Conservation (phyloP, 2,888 invertebrate species). For the Bimastos eiseni region DNA sequence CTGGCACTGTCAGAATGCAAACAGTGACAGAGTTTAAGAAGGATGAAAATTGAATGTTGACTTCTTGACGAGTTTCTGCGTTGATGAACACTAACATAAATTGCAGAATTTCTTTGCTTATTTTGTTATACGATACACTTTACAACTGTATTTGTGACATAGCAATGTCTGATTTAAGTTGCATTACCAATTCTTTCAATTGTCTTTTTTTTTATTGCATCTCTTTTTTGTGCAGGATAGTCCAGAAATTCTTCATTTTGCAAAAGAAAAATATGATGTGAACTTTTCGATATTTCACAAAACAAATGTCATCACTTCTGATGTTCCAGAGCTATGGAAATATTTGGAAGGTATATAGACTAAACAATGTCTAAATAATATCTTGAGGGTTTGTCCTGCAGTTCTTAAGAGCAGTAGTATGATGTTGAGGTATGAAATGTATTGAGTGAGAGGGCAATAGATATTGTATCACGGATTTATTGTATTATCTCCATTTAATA, state of each 20-base stretch:
- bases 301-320: constrained; percentile 59
- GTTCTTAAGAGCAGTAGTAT: neutral
- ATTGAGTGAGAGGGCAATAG: neutral
- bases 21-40: too few relatives aligned
- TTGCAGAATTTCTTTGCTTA: neutral
- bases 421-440: neutral
- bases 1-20: too few relatives aligned
- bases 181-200: too few relatives aligned
- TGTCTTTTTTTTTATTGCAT: neutral
- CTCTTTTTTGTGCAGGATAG: constrained; percentile 51
- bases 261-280: constrained; percentile 56
- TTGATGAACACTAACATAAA: neutral
- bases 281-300: constrained; percentile 66
- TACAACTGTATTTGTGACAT: too few relatives aligned
- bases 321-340: constrained; percentile 33
- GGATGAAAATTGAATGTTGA: neutral
- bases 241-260: constrained; percentile 60
- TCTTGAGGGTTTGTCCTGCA: neutral
- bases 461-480: neutral
- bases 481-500: neutral
- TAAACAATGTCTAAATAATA: neutral
- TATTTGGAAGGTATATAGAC: constrained; percentile 31
- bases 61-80: neutral
- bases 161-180: neutral
- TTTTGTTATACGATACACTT: too few relatives aligned